Percentiles rank a stretch among this genome's conserved stretches.
These are phyloP conservation scores for Neosilurus mollespiculum DNA, from an alignment of 2,797 vertebrate genomes.

Conservation along the genomic window DNA sequence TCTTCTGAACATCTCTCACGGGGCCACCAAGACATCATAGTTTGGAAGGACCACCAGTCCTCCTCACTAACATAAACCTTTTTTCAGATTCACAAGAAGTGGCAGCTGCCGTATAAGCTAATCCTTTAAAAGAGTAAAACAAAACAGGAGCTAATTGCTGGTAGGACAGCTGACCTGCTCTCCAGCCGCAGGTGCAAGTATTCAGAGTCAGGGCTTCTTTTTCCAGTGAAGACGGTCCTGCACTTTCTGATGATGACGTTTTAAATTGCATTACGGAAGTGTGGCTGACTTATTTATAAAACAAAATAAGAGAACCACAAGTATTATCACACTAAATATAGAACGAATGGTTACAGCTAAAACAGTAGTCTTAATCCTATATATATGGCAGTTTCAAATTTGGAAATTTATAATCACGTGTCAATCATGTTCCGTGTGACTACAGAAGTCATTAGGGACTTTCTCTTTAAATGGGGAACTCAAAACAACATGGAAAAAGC, in stretches of 20 bases:
- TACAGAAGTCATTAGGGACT: conserved; percentile 32
- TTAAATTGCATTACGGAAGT: conserved; percentile 33
- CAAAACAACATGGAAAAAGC: conserved; percentile 25
- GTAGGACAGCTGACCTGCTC: conserved; percentile 58
- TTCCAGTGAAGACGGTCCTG: conserved; percentile 52
- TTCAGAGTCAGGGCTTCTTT: conserved; percentile 22
- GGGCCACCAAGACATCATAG: background rate
- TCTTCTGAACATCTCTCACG: conserved; percentile 25
- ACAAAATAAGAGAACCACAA: background rate
- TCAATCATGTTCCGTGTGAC: conserved; percentile 10
- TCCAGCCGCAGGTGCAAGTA: conserved; percentile 62
- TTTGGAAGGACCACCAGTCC: background rate
- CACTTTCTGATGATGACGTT: conserved; percentile 28
- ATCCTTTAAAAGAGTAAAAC: conserved; percentile 56
- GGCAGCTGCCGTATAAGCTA: conserved; percentile 58
- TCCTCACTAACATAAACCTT: background rate
- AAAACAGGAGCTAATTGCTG: conserved; percentile 49
- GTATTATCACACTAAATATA: background rate
- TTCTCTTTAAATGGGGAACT: conserved; percentile 31
- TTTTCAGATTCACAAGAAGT: background rate
- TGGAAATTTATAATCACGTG: conserved; percentile 42
- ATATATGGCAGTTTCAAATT: conserved; percentile 18
- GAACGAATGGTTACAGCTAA: too few species aligned
- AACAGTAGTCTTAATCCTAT: conserved; percentile 3
- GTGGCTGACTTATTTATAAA: background rate